These are phyloP conservation scores for Nycticorax nycticorax DNA, from an alignment of 2,113 vertebrate species.

Conservation along the genomic window DNA sequence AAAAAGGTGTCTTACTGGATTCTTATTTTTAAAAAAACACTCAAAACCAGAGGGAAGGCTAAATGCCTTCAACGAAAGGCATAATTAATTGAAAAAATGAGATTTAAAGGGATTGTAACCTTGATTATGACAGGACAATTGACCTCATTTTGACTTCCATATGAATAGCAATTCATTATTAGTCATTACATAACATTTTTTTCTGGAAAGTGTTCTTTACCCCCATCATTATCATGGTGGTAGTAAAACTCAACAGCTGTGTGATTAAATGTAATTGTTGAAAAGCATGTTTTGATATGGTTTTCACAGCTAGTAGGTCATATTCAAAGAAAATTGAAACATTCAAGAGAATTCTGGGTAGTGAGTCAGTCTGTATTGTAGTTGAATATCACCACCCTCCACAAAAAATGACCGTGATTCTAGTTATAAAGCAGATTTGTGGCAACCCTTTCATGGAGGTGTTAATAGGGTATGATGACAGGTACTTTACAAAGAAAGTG, in stretches of 20 bases:
- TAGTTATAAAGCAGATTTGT: neutral
- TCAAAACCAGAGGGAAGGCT: neutral
- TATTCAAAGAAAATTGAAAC: neutral
- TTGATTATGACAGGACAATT: neutral
- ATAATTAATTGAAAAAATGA: neutral
- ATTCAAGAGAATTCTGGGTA: neutral
- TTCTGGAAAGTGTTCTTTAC: neutral
- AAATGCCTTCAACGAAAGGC: neutral
- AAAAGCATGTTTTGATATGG: neutral
- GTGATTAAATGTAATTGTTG: neutral
- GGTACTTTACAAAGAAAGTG: neutral
- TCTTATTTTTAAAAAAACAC: neutral
- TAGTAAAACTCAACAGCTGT: neutral
- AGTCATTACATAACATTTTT: neutral
- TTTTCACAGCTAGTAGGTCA: neutral
- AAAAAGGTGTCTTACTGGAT: neutral
- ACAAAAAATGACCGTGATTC: neutral
- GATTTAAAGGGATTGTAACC: neutral
- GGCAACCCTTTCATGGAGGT: neutral
- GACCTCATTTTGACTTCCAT: neutral
- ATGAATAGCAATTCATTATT: neutral
- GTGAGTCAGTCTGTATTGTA: neutral
- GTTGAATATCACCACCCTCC: neutral
- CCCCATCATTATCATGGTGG: neutral
- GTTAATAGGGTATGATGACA: neutral